Base-by-base conservation (phyloP, 2,797 vertebrate genomes). In the Rhinophrynus dorsalis region DNA sequence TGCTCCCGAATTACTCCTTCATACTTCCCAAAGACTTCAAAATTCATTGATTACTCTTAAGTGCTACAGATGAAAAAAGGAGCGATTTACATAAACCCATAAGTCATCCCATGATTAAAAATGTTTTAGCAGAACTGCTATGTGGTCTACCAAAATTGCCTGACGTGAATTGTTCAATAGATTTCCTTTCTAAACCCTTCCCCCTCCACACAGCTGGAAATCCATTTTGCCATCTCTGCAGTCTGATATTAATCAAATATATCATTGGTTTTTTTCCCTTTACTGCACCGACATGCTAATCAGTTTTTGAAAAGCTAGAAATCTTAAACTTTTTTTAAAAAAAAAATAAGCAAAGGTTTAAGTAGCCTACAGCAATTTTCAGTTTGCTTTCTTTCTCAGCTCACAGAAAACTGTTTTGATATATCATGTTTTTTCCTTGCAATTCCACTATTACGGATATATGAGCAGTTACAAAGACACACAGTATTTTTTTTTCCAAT, bases 181-280 rank as follows among this genome's bases (percentile, higher is more conserved):
- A 59, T 51, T 44, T 48, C n/a, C 38, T 44, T 44, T 35, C 35
- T 27, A 20, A 5, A 12, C 45, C 45, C 45, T 15, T 8, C 62
- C 69, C 47, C 42, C 21, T 24, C n/a, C n/a, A 26, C 45, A 51
- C 45, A 59, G 44, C 54, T 51, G 61, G 37, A 64, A 52, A 73
- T 65, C 54, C 61, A 59, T 66, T 65, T 66, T 54, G 35, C 55
- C 54, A 58, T 58, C 65, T 27, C 65, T 9, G 10, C 51, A 50
- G 26, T 38, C 27, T 51, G 45, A 66, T 66, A 66, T 73, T 66
- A 72, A 72, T 59, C 45, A 66, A 54, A 73, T 60, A 66, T 44
- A 73, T 51, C 69, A 59, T 33, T 66, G 27, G 33, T n/a, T 66
- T 23, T 44, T 65, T 60, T 59, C 54, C 35, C 18, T 55, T 45